These are phyloP conservation scores for Karalla daura DNA, from an alignment of 2,797 vertebrate genomes.

Conservation along the genomic window DNA sequence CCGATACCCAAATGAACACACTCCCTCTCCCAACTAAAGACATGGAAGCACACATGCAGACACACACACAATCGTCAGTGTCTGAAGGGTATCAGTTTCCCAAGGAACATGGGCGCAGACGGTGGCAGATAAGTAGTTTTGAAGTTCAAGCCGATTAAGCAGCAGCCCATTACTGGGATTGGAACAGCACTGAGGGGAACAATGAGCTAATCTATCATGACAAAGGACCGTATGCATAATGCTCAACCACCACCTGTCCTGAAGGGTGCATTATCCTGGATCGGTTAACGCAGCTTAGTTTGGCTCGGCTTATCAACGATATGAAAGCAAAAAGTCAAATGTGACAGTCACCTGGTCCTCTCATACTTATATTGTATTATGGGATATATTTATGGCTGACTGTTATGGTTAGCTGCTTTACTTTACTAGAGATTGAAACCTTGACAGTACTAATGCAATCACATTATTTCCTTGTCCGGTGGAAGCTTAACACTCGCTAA, in stretches of 20 bases:
- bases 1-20: not conserved
- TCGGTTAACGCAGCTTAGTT: not conserved
- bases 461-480: too few species aligned
- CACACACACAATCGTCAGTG: conserved; percentile 15
- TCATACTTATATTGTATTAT: too few species aligned
- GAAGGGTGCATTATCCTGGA: not conserved
- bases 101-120: conserved; percentile 32
- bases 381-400: too few species aligned
- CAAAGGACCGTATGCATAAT: conserved; percentile 65
- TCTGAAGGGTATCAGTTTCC: conserved; percentile 62
- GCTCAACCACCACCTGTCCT: conserved; percentile 58
- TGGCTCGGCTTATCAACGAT: too few species aligned
- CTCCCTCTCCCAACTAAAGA: not conserved
- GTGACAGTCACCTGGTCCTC: too few species aligned
- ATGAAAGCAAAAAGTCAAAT: too few species aligned
- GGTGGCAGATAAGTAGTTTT: conserved; percentile 51
- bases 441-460: too few species aligned
- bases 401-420: too few species aligned
- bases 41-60: conserved; percentile 18
- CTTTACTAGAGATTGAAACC: too few species aligned
- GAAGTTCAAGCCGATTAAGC: conserved; percentile 72
- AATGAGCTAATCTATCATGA: conserved; percentile 63
- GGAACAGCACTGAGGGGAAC: conserved; percentile 51
- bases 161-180: conserved; percentile 77
- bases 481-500: too few species aligned